Percentiles rank a stretch among this genome's conserved stretches.
Evolutionary conservation across 2,888 invertebrate genomes (phyloP).

Genomic region (Coleophora flavipennella): DNA sequence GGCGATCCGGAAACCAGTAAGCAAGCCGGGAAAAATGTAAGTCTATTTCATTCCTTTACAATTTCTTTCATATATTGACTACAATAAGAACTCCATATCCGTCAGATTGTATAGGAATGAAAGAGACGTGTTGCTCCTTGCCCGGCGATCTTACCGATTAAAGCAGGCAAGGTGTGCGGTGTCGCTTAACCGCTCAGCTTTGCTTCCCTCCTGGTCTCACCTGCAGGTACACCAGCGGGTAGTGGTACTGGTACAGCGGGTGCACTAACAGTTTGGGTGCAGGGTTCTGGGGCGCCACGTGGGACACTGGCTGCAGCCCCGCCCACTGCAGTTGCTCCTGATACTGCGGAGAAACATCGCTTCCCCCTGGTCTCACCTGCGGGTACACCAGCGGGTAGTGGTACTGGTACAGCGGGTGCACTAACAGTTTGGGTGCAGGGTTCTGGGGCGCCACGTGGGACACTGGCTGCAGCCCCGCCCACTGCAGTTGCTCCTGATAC

Average conservation of each 20-base stretch:
- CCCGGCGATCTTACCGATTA: too few species aligned
- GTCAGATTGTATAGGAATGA: too few species aligned
- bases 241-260: constrained; percentile 43
- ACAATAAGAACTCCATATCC: too few species aligned
- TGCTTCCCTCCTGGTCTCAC: constrained; percentile 17
- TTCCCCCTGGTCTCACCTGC: constrained; percentile 26
- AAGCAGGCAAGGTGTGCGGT: not conserved
- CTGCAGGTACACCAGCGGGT: constrained; percentile 46
- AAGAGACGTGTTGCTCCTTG: too few species aligned
- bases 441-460: constrained; percentile 12
- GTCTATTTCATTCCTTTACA: too few species aligned
- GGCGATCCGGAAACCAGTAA: too few species aligned
- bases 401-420: constrained; percentile 47
- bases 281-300: constrained; percentile 10
- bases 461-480: constrained; percentile 25
- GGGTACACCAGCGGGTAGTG: constrained; percentile 43
- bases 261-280: constrained; percentile 38
- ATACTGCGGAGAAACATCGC: constrained; percentile 26
- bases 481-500: constrained; percentile 45
- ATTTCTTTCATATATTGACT: too few species aligned
- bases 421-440: constrained; percentile 32
- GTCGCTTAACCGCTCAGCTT: not conserved
- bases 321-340: constrained; percentile 45
- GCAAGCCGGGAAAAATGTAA: too few species aligned
- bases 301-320: constrained; percentile 16